These are phyloP conservation scores for Tetraodon nigroviridis DNA, from an alignment of 2,113 vertebrate species.

Conservation along the genomic window DNA sequence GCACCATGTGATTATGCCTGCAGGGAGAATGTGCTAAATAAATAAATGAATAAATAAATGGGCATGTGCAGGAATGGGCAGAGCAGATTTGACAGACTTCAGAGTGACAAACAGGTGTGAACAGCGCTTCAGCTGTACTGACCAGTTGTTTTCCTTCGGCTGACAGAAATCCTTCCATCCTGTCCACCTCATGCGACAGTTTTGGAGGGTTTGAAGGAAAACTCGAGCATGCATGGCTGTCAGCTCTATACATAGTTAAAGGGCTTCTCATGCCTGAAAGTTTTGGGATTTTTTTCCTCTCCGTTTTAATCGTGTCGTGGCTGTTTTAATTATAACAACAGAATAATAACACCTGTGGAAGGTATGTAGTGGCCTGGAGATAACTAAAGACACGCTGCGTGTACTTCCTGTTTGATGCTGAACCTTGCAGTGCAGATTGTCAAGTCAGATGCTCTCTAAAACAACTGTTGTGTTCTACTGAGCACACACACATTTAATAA, in stretches of 20 bases:
- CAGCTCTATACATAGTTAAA: background rate
- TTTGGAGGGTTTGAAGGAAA: conserved; percentile 1
- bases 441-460: background rate
- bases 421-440: background rate
- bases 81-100: no score
- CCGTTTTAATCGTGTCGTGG: conserved; percentile 10
- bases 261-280: background rate
- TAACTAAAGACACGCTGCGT: background rate
- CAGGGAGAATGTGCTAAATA: no score
- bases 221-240: conserved; percentile 3
- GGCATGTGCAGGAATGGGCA: background rate
- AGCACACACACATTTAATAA: no score
- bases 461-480: background rate
- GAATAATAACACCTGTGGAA: conserved; percentile 43
- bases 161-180: conserved; percentile 7
- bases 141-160: background rate
- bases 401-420: background rate
- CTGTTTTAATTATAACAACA: conserved; percentile 23
- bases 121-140: background rate
- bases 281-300: background rate
- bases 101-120: no score
- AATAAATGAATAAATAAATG: no score
- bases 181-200: background rate
- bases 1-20: no score
- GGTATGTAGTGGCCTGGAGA: conserved; percentile 17